Evolutionary conservation across 2,888 invertebrate genomes (phyloP).

Genomic region (Pseudanteris insignis): DNA sequence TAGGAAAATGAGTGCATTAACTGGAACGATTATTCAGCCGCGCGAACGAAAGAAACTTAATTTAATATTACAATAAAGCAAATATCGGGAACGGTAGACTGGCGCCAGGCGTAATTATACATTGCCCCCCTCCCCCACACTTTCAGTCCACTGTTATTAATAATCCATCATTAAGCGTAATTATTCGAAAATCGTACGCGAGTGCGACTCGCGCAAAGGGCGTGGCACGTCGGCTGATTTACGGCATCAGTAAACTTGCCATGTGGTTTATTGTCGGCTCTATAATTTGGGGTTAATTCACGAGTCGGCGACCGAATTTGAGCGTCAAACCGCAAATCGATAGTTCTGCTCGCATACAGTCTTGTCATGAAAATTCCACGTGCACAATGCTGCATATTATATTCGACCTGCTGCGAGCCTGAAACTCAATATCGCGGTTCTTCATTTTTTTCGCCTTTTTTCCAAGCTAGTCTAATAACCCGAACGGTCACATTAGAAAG

Average conservation of each 20-base stretch:
- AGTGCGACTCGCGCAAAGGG: conserved; percentile 49
- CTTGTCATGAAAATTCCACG: conserved; percentile 64
- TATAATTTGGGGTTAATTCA: conserved; percentile 66
- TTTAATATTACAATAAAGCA: conserved; percentile 5
- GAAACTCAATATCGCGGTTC: no score
- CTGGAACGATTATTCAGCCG: conserved; percentile 1
- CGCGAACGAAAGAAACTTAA: conserved; percentile 4
- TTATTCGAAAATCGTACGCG: conserved; percentile 35
- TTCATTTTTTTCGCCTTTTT: conserved; percentile 18
- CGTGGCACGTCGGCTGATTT: conserved; percentile 61
- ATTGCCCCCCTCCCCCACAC: not conserved
- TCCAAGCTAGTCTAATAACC: conserved; percentile 22
- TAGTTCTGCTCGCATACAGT: conserved; percentile 55
- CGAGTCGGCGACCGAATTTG: conserved; percentile 59
- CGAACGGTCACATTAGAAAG: no score
- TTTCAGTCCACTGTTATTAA: conserved; percentile 12
- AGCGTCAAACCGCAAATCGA: conserved; percentile 66
- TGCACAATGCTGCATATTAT: conserved; percentile 49
- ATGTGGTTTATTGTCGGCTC: conserved; percentile 61
- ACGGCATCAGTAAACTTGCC: conserved; percentile 57
- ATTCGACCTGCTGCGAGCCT: conserved; percentile 39
- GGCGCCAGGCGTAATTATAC: no score
- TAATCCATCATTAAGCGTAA: conserved; percentile 32
- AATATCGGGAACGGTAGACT: not conserved
- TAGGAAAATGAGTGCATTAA: conserved; percentile 3